Evolutionary conservation across 2,888 invertebrate genomes (phyloP), one percentile per base, ranked within the genome.

Genomic region (Ecliptopera silaceata): DNA sequence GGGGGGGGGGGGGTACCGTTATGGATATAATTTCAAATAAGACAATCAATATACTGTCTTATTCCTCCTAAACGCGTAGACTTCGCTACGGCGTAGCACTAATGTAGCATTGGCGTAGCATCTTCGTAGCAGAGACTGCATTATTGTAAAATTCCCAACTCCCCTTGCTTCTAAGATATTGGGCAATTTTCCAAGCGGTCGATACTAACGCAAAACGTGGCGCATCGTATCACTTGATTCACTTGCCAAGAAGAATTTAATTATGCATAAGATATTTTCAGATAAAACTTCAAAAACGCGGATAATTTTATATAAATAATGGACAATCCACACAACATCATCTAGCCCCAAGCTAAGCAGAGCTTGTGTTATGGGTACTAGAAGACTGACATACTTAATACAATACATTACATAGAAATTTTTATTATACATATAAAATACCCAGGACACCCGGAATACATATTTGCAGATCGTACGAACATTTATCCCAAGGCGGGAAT

Each of bases 181-280:
- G 59, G 59, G 59, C 59, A 59, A 45, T 43, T 18, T 38, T 59
- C 59, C 59, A 59, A 59, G 46, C 38, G 13, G 6, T 59, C 58
- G 46, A 59, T 59, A 49, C 45, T 39, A 52, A 26, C 26, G 22
- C 46, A 32, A 32, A 51, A 11, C 44, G 13, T 39, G 41, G 42
- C 52, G 45, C 53, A 49, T 20, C 26, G 31, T 26, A 29, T 48
- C 22, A 4, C 13, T 13, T 43, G 43, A 43, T 10, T 13, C 15
- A 49, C 44, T 36, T 58, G 58, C 53, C 58, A 58, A 58, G 53
- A 47, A 39, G 18, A 39, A 39, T n/a, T 18, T 10, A 36, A 36
- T 15, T 36, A 15, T 15, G 36, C 36, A 36, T 15, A 13, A 34
- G 36, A 15, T 15, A 15, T 10, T 36, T 10, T 6, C 8, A 15